These are phyloP conservation scores for Villa cingulata DNA, from an alignment of 2,888 invertebrate genomes.

Conservation along the genomic window DNA sequence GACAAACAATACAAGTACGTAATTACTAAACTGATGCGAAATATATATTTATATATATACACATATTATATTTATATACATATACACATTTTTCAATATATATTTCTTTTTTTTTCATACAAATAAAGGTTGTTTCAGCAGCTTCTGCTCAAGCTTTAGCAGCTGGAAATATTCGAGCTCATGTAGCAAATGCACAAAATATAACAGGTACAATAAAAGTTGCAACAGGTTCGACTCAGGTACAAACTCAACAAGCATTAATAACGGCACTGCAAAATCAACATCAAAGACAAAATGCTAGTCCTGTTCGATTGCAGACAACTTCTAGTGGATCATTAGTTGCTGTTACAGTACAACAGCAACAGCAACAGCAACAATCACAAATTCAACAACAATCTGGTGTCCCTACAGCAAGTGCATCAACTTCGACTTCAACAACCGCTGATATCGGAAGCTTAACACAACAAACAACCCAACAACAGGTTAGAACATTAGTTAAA, in stretches of 20 bases:
- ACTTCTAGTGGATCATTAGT: conserved; percentile 40
- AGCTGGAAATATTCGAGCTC: conserved; percentile 39
- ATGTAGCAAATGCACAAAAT: conserved; percentile 32
- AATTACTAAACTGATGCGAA: too few relatives aligned
- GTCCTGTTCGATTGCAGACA: conserved; percentile 47
- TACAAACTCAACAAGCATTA: conserved; percentile 40
- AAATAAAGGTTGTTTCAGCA: conserved; percentile 42
- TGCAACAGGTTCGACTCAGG: conserved; percentile 28
- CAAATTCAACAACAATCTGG: background rate
- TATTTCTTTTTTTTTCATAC: background rate
- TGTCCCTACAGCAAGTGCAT: background rate
- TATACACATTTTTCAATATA: background rate
- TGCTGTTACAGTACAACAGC: conserved; percentile 44
- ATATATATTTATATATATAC: too few relatives aligned
- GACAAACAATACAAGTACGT: conserved; percentile 42
- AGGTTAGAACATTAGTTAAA: conserved; percentile 35
- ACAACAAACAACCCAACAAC: conserved; percentile 29
- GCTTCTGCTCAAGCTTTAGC: conserved; percentile 39
- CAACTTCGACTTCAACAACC: conserved; percentile 10
- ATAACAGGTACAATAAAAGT: conserved; percentile 42
- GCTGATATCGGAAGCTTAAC: conserved; percentile 5
- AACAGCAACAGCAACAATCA: conserved; percentile 14
- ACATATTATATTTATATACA: background rate
- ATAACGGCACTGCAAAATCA: conserved; percentile 43
- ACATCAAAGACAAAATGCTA: conserved; percentile 42